These are phyloP conservation scores for Acromyrmex heyeri DNA, from an alignment of 1,140 invertebrate species.

Conservation along the genomic window DNA sequence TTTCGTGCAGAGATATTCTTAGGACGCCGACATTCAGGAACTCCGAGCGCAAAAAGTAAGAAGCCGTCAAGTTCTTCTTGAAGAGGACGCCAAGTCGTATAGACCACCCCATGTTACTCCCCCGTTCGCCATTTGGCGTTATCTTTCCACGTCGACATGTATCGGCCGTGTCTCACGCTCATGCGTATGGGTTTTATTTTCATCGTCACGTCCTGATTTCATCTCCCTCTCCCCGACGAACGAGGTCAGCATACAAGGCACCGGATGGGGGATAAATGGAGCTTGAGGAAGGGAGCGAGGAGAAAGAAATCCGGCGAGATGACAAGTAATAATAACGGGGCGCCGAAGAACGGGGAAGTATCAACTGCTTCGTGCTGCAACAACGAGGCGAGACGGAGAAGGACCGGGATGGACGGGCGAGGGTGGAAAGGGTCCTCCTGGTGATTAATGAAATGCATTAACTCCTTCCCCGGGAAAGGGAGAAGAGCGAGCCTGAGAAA, in stretches of 20 bases:
- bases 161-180: not conserved
- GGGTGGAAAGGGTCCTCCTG: conserved; percentile 67
- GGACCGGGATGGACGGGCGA: conserved; percentile 13
- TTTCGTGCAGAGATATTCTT: conserved; percentile 65
- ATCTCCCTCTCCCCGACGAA: not conserved
- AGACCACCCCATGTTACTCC: not conserved
- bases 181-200: conserved; percentile 10
- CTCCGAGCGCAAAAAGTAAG: conserved; percentile 66
- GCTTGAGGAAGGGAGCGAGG: not conserved
- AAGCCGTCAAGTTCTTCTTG: conserved; percentile 68
- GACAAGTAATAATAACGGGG: conserved; percentile 79
- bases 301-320: conserved; percentile 57
- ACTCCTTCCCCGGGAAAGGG: conserved; percentile 58
- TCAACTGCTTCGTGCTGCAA: conserved; percentile 34
- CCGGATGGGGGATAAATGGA: conserved; percentile 30
- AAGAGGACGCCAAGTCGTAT: conserved; percentile 8
- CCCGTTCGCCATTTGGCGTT: not conserved
- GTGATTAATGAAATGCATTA: conserved; percentile 80
- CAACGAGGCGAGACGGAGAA: not conserved
- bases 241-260: not conserved
- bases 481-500: conserved; percentile 64
- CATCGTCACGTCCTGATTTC: conserved; percentile 45
- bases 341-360: conserved; percentile 32
- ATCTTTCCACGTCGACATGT: conserved; percentile 6
- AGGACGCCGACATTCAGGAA: conserved; percentile 67